A percentile compares a stretch with the other conserved stretches of the same genome.
Evolutionary conservation across 1,140 invertebrate species (phyloP).

Genomic region (Battus philenor): DNA sequence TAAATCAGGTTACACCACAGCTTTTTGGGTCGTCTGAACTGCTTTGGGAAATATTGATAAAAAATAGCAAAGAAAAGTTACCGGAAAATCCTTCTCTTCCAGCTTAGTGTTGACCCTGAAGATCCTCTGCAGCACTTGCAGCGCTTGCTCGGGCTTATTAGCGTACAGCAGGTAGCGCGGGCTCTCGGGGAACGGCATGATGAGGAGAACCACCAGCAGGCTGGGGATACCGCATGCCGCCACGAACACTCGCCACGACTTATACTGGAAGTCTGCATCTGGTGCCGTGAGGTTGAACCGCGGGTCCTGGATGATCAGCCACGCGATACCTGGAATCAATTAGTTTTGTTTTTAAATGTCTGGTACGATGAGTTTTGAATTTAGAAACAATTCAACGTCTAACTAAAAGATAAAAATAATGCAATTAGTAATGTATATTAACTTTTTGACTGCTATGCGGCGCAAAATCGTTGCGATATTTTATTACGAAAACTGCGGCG

Average conservation of each 20-base stretch:
- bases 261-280: constrained; percentile 65
- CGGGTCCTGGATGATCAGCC: constrained; percentile 69
- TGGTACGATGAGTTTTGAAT: no score
- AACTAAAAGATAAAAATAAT: no score
- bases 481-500: no score
- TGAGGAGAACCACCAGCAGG: constrained; percentile 78
- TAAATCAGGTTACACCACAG: no score
- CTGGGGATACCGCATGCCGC: constrained; percentile 81
- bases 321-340: constrained; percentile 77
- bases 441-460: no score
- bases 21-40: no score
- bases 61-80: constrained; percentile 43
- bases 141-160: constrained; percentile 71
- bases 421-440: no score
- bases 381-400: no score
- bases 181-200: constrained; percentile 86
- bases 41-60: no score
- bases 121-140: constrained; percentile 74
- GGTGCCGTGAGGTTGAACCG: constrained; percentile 44
- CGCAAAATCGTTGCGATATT: no score
- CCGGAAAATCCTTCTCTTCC: constrained; percentile 70
- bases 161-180: constrained; percentile 77
- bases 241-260: constrained; percentile 87
- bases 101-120: constrained; percentile 75
- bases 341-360: no score